These are phyloP conservation scores for Drosophila arizonae DNA, from an alignment of 1,140 invertebrate genomes.

Conservation along the genomic window DNA sequence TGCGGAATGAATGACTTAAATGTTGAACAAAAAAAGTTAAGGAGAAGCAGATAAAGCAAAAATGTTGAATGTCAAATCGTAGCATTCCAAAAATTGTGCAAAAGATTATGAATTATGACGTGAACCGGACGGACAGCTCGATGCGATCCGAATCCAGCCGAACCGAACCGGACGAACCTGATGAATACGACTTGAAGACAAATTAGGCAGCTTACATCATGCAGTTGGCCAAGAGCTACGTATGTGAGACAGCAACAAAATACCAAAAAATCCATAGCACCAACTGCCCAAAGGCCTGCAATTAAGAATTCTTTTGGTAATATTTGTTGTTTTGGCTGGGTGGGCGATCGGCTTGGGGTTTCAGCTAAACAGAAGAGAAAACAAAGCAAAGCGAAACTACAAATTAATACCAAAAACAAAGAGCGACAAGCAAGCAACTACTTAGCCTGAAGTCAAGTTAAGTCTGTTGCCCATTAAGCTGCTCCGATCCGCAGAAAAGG, in stretches of 20 bases:
- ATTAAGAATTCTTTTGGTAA: conserved; percentile 67
- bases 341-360: conserved; percentile 54
- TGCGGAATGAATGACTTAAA: conserved; percentile 25
- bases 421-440: conserved; percentile 17
- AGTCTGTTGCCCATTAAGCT: conserved; percentile 63
- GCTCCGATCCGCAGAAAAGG: conserved; percentile 41
- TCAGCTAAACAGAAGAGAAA: not conserved
- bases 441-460: conserved; percentile 15
- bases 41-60: conserved; percentile 3
- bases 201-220: conserved; percentile 76
- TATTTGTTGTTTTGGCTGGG: conserved; percentile 32
- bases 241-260: conserved; percentile 8
- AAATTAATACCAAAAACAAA: conserved; percentile 10
- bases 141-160: conserved; percentile 1
- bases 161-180: conserved; percentile 58
- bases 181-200: conserved; percentile 68
- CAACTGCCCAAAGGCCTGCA: conserved; percentile 57
- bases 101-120: conserved; percentile 55
- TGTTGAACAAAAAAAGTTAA: not conserved
- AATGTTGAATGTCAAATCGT: conserved; percentile 38
- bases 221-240: conserved; percentile 22
- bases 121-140: not conserved
- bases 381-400: not conserved
- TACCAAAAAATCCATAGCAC: conserved; percentile 6
- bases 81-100: conserved; percentile 45